phyloP scores from a whole-genome alignment of 1,140 invertebrate genomes.

The Drosophila triauraria region DNA sequence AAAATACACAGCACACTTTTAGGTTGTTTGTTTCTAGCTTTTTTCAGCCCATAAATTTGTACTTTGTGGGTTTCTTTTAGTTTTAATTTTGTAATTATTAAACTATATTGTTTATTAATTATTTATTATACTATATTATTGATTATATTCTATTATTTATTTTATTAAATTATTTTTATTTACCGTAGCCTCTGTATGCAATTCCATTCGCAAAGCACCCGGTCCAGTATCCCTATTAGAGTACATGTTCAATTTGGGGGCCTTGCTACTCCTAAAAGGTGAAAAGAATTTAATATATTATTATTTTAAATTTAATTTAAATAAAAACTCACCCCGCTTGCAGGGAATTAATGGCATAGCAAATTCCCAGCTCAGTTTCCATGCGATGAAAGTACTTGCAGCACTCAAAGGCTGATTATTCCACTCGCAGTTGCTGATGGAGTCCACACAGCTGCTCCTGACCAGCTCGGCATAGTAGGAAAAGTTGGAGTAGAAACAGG shows the following conservation, averaged over 20 bases:
- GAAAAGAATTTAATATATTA: not conserved
- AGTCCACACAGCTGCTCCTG: constrained; percentile 87
- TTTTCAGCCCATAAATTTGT: not conserved
- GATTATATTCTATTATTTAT: not conserved
- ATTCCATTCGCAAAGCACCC: constrained; percentile 86
- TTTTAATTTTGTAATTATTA: not conserved
- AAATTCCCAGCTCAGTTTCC: constrained; percentile 88
- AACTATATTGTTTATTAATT: not conserved
- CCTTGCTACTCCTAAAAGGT: constrained; percentile 50
- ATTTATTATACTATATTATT: not conserved
- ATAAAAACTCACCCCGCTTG: constrained; percentile 85
- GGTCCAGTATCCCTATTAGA: constrained; percentile 87
- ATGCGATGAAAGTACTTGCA: constrained; percentile 88
- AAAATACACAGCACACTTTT: constrained; percentile 12
- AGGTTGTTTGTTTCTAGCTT: not conserved
- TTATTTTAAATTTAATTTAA: not conserved
- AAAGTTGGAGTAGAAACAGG: constrained; percentile 87
- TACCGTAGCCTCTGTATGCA: constrained; percentile 87
- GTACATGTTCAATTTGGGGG: constrained; percentile 71
- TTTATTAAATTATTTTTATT: constrained; percentile 28
- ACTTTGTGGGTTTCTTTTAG: not conserved
- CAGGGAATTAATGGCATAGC: constrained; percentile 88
- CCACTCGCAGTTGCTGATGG: constrained; percentile 88
- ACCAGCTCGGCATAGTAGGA: constrained; percentile 87
- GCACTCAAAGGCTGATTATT: constrained; percentile 88